Percentiles rank a stretch among this genome's conserved stretches.
phyloP scores from a whole-genome alignment of 2,797 vertebrate species.

The Anomalospiza imberbis region DNA sequence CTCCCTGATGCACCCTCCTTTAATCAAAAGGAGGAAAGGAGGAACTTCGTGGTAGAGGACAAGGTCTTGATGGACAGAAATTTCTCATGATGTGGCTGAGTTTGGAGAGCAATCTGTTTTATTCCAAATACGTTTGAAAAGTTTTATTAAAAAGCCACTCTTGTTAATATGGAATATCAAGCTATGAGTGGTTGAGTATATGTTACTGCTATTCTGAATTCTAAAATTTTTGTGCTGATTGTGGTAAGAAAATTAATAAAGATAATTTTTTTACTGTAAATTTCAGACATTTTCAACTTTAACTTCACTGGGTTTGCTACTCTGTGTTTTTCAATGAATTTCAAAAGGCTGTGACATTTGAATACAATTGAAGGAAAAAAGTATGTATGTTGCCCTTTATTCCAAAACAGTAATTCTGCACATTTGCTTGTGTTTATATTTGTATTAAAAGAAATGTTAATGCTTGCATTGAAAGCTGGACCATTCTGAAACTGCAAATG shows the following conservation, averaged over 20 bases:
- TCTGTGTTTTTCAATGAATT: neutral
- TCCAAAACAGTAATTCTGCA: neutral
- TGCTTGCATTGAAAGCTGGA: neutral
- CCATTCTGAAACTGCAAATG: neutral
- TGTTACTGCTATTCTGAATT: neutral
- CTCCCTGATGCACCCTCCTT: neutral
- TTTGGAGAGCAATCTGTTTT: neutral
- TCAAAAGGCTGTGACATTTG: neutral
- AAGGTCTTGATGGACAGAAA: neutral
- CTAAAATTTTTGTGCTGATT: neutral
- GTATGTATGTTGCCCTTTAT: neutral
- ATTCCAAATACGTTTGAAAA: neutral
- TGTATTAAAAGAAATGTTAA: neutral
- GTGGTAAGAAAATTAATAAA: neutral
- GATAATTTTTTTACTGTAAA: neutral
- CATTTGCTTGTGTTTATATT: neutral
- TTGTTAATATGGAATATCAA: neutral
- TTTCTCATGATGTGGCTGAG: neutral
- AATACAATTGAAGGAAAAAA: neutral
- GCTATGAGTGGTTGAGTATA: neutral
- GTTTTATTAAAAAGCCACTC: neutral
- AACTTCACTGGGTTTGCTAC: neutral
- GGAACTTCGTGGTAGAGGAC: neutral
- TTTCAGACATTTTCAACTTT: neutral
- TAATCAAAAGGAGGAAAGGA: neutral